Evolutionary conservation across 2,113 vertebrate species (phyloP).

Genomic region (Epinephelus moara): DNA sequence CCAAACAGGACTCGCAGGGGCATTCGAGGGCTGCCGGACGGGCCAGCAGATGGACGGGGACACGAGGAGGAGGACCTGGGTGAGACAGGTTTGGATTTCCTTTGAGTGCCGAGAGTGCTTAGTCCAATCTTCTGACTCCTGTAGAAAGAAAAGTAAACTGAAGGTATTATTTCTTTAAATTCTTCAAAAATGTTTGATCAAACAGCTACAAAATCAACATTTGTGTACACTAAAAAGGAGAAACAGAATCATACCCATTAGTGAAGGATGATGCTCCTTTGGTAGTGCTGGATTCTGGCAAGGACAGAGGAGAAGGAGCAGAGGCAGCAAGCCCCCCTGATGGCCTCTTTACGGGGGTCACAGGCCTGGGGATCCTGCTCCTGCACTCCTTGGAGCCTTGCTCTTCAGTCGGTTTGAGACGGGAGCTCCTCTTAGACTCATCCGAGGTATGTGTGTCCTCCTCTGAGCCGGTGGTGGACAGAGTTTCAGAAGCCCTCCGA

Average conservation of each 20-base stretch:
- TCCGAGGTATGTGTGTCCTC: slow-evolving; percentile 91
- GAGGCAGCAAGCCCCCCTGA: slow-evolving; percentile 48
- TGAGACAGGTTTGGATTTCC: slow-evolving; percentile 67
- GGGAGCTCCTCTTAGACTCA: slow-evolving; percentile 83
- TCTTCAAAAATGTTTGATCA: not conserved
- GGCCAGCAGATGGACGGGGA: slow-evolving; percentile 59
- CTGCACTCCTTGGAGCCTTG: slow-evolving; percentile 75
- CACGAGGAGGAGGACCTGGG: slow-evolving; percentile 73
- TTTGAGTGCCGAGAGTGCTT: slow-evolving; percentile 55
- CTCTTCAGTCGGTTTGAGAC: slow-evolving; percentile 74
- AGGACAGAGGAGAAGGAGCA: slow-evolving; percentile 9
- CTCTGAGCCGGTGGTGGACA: slow-evolving; percentile 92
- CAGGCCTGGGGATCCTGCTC: slow-evolving; percentile 93
- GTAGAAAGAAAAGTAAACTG: slow-evolving; percentile 43
- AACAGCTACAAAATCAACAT: not conserved
- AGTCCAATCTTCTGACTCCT: slow-evolving; percentile 85
- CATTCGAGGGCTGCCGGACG: slow-evolving; percentile 82
- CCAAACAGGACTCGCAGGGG: slow-evolving; percentile 80
- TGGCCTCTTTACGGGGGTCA: slow-evolving; percentile 79
- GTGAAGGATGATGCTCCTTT: slow-evolving; percentile 65
- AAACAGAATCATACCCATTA: slow-evolving; percentile 61
- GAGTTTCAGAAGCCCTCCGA: slow-evolving; percentile 87
- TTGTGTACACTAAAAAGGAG: not conserved
- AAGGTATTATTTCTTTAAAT: not conserved
- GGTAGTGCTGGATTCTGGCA: slow-evolving; percentile 45